These are phyloP conservation scores for Champsocephalus gunnari DNA, from an alignment of 2,797 vertebrate genomes.

Conservation along the genomic window DNA sequence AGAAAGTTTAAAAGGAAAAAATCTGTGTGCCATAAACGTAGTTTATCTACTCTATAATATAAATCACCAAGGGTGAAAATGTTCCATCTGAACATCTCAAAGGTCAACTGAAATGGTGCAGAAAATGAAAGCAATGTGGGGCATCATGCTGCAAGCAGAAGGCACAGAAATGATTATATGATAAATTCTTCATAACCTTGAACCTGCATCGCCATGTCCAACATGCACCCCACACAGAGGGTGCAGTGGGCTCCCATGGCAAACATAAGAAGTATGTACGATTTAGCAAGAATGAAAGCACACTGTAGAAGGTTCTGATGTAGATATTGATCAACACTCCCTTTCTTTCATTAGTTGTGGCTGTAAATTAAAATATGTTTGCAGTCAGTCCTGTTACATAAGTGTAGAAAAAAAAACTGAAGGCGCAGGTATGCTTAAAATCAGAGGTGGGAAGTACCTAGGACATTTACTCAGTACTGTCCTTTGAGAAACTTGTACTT, in stretches of 20 bases:
- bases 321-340: neutral
- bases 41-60: conserved; percentile 3
- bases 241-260: neutral
- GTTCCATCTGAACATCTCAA: conserved; percentile 18
- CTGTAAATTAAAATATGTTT: neutral
- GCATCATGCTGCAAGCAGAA: neutral
- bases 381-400: neutral
- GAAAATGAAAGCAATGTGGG: conserved; percentile 2
- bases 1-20: conserved; percentile 11
- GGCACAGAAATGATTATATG: neutral
- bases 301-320: neutral
- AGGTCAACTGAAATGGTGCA: conserved; percentile 24
- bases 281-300: neutral
- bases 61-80: neutral
- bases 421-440: neutral
- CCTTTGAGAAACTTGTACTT: too few relatives aligned
- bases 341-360: neutral
- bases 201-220: neutral
- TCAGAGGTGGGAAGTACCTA: too few relatives aligned
- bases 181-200: neutral
- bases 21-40: neutral
- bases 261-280: neutral
- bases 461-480: too few relatives aligned
- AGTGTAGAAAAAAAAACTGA: neutral
- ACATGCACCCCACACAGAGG: neutral